phyloP scores from a whole-genome alignment of 1,140 invertebrate species.

The Drosophila sproati region DNA sequence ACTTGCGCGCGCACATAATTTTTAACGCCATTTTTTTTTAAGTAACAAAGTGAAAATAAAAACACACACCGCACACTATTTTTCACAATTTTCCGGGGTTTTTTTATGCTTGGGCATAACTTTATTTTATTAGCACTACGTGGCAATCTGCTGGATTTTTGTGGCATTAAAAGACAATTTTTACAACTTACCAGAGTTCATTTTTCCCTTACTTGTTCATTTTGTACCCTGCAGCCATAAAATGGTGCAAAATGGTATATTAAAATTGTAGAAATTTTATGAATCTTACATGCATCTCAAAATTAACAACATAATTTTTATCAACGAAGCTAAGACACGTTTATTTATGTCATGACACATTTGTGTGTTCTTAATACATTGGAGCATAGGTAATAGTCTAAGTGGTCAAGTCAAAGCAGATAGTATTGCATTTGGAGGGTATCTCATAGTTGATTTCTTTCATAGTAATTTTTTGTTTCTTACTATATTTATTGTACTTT shows the following conservation, averaged over 20 bases:
- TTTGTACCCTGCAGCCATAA: slow-evolving; percentile 7
- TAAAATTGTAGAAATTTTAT: not conserved
- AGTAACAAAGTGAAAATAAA: slow-evolving; percentile 32
- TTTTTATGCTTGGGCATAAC: slow-evolving; percentile 77
- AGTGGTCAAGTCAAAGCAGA: too few species aligned
- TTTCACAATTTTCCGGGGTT: slow-evolving; percentile 59
- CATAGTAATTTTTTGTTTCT: slow-evolving; percentile 16
- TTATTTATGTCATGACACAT: too few species aligned
- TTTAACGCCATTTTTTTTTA: slow-evolving; percentile 68
- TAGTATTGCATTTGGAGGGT: not conserved
- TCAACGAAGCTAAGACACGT: too few species aligned
- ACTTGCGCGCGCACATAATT: slow-evolving; percentile 65
- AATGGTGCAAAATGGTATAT: not conserved
- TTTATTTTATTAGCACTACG: slow-evolving; percentile 83
- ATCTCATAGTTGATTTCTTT: not conserved
- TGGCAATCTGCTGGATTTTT: slow-evolving; percentile 84
- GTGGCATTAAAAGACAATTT: slow-evolving; percentile 84
- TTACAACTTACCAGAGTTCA: slow-evolving; percentile 78
- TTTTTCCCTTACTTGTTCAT: slow-evolving; percentile 58
- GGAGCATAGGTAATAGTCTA: too few species aligned
- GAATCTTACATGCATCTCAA: too few species aligned
- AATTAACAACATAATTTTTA: too few species aligned
- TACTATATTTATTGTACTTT: slow-evolving; percentile 56
- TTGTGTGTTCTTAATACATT: too few species aligned
- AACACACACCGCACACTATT: slow-evolving; percentile 59